Conservation (phyloP, 2,113 vertebrate genomes). For the Nannobrachium achirus region DNA sequence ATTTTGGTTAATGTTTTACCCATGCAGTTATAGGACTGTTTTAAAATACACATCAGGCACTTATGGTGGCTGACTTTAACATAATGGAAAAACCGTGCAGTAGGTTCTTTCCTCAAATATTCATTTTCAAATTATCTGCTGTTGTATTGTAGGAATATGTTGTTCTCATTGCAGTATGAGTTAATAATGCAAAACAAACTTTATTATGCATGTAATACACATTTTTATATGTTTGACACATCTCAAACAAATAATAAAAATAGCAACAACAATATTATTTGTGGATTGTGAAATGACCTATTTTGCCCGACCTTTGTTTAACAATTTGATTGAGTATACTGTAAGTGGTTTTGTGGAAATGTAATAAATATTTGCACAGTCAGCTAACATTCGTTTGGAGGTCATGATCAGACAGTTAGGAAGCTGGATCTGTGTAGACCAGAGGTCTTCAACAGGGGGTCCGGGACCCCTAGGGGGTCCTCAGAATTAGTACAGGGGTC, state of each 20-base stretch:
- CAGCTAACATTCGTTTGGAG: neutral
- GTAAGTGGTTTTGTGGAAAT: too few relatives aligned
- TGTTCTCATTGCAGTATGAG: too few relatives aligned
- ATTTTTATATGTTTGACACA: neutral
- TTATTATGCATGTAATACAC: neutral
- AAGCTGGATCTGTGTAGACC: neutral
- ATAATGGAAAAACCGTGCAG: neutral
- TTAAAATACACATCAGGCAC: conserved; percentile 4
- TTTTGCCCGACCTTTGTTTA: too few relatives aligned
- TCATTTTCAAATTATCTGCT: neutral
- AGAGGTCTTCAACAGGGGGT: too few relatives aligned
- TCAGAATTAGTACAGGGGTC: too few relatives aligned
- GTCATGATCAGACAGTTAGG: neutral
- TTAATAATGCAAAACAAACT: neutral
- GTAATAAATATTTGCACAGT: too few relatives aligned
- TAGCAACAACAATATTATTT: too few relatives aligned
- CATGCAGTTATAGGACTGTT: conserved; percentile 46
- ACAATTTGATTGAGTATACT: too few relatives aligned
- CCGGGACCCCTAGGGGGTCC: too few relatives aligned
- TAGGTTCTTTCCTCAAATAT: neutral
- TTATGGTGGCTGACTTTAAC: neutral
- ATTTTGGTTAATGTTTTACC: conserved; percentile 2
- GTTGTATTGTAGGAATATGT: too few relatives aligned
- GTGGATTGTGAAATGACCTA: too few relatives aligned
- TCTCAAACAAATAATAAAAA: too few relatives aligned